A percentile compares a stretch with the other conserved stretches of the same genome.
Evolutionary conservation across 53 echinoderm and acorn worm genomes (phyloP).

Genomic region (Paracentrotus lividus): DNA sequence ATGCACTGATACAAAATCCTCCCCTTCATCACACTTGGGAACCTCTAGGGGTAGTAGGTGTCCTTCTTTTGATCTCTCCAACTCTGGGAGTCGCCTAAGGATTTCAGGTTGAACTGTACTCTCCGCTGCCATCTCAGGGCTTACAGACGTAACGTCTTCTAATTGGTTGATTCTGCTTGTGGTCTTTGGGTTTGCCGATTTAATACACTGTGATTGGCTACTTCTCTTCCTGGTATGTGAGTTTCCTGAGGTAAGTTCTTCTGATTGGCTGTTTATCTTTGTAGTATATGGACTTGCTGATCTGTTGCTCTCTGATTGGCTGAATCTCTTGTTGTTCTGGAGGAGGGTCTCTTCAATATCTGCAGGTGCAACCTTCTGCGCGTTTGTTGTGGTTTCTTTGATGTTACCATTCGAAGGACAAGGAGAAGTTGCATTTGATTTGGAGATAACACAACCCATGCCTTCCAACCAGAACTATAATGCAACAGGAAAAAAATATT

Average conservation of each 20-base stretch:
- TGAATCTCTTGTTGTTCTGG: not conserved
- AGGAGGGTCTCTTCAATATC: not conserved
- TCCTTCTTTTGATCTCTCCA: slow-evolving; percentile 57
- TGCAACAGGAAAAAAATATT: not conserved
- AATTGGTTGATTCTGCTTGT: not conserved
- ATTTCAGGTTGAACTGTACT: slow-evolving; percentile 6
- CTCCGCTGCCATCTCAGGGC: not conserved
- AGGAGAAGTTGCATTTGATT: not conserved
- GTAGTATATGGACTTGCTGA: not conserved
- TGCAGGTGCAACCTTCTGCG: not conserved
- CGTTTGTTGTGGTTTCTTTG: not conserved
- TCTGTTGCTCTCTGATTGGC: not conserved
- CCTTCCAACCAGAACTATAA: not conserved
- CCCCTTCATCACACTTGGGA: slow-evolving; percentile 46
- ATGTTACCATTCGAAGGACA: not conserved
- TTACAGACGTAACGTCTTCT: not conserved
- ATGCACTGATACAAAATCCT: slow-evolving; percentile 77
- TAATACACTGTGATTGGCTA: not conserved
- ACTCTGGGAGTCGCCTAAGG: slow-evolving; percentile 28
- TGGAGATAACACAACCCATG: slow-evolving; percentile 27
- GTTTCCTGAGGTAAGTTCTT: not conserved
- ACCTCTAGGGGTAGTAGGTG: slow-evolving; percentile 60
- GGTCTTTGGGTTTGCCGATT: not conserved
- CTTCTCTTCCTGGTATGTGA: not conserved
- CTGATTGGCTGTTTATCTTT: not conserved